A percentile compares a stretch with the other conserved stretches of the same genome.
Conservation (phyloP, 2,113 vertebrate genomes). For the Proteles cristata region DNA sequence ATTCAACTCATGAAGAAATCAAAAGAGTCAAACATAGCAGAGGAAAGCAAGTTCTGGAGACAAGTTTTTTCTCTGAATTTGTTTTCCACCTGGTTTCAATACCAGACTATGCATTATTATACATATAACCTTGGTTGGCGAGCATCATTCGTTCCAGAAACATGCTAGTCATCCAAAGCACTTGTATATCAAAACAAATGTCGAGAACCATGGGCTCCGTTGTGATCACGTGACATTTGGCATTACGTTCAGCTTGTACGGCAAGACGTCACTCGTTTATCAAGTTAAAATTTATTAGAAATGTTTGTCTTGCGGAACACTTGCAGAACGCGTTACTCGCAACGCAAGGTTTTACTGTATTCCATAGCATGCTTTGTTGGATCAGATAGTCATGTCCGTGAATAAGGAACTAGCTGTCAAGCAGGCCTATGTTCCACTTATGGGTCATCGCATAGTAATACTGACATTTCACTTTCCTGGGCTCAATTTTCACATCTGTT, state of each 20-base stretch:
- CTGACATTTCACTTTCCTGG: not conserved
- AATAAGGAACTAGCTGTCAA: not conserved
- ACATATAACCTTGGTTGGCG: too few species aligned
- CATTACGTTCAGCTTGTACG: too few species aligned
- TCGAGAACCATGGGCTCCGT: too few species aligned
- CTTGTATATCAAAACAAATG: too few species aligned
- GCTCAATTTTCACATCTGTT: not conserved
- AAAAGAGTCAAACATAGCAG: not conserved
- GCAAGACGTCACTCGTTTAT: too few species aligned
- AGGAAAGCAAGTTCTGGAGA: not conserved
- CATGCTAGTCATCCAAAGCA: too few species aligned
- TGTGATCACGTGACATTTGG: too few species aligned
- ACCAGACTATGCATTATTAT: not conserved
- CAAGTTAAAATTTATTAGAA: too few species aligned
- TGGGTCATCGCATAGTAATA: not conserved
- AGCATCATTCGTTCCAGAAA: too few species aligned
- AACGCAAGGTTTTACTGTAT: too few species aligned
- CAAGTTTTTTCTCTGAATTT: not conserved
- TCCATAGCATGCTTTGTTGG: not conserved
- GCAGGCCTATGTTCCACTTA: not conserved
- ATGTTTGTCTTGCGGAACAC: too few species aligned
- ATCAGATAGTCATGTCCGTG: not conserved
- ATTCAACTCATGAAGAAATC: not conserved
- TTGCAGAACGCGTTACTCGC: too few species aligned
- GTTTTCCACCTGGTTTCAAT: not conserved